Evolutionary conservation across 2,113 vertebrate species (phyloP), one percentile per base, ranked within the genome.

Genomic region (Petroica traversi): DNA sequence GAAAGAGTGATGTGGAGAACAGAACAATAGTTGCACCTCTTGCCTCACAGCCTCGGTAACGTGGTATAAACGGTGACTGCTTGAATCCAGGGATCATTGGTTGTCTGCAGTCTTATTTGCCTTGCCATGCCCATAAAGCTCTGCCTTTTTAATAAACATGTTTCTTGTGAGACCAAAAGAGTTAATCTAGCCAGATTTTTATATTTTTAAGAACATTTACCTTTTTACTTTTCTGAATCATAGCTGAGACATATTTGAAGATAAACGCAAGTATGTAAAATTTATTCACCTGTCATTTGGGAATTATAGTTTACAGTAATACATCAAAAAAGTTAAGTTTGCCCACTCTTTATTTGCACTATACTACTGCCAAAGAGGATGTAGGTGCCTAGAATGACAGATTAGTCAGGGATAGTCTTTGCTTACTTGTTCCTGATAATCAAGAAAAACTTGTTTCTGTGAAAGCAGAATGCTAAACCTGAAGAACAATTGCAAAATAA

Each of bases 361-460:
- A 51, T 25, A 36, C 23, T 55, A 28, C 38, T 92, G 91, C 92
- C 94, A 96, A 95, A 82, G 71, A 85, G 93, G 89, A 82, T 94
- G 40, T 92, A 58, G 26, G 22, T 83, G 49, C 28, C 46, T 38
- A 66, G 59, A 85, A 76, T 85, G 51, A 79, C 41, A 73, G 49
- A 75, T 79, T 15, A 55, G 36, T 77, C 62, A 52, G 31, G 43
- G 18, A 52, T 36, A 79, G 24, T 58, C 36, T 79, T 92, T 80
- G 24, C 25, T 81, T 78, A 43, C n/a, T 66, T 62, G 33, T 46
- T 93, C 94, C 54, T 76, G 87, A 59, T 80, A 63, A 92, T 95
- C 94, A 92, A 89, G 95, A 93, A 95, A 77, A 94, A 88, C 95
- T 83, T 62, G 92, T 97, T 96, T 92, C 38, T 76, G 38, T 83